Base-by-base conservation (phyloP, 2,113 vertebrate species). In the Pavo muticus region DNA sequence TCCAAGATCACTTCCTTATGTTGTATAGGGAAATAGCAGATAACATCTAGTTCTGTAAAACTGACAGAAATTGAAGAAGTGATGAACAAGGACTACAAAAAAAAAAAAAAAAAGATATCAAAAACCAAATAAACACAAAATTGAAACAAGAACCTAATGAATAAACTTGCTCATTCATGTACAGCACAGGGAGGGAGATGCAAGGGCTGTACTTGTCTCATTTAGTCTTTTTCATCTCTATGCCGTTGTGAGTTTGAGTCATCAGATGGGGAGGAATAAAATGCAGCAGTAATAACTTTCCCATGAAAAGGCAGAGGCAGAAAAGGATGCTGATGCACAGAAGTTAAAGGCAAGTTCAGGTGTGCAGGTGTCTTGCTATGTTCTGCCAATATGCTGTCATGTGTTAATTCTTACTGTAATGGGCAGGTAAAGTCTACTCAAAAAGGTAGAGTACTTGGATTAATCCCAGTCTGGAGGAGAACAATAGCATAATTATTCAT, bases 191-290 rank as follows among this genome's bases (percentile, higher is more conserved):
- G 77, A 96, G n/a, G 24, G n/a, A 45, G 39, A 83, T 93, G 94
- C 90, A 94, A 97, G 84, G 76, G 90, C 75, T 23, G 25, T 91
- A 50, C 92, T 96, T 95, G 87, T 69, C 77, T 90, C 68, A 94
- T 96, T 97, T 93, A 91, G 73, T 45, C 84, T 86, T 94, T 94
- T 96, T 96, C 83, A 90, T 82, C 39, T 84, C 61, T 80, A 14
- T 93, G 81, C 95, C 45, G 61, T 93, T 94, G 67, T 87, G 90
- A 93, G 69, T 89, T 87, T 95, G 94, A 96, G 76, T 95, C 91
- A 95, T 91, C 91, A 73, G 88, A 83, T 91, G 65, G 67, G 92
- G 88, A 96, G 87, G 91, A 93, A 96, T 88, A 73, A 71, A 93
- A 88, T 90, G 45, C 20, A 90, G 67, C 85, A 73, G 32, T 52